Base-by-base conservation (phyloP, 1,140 invertebrate species). In the Ips typographus region DNA sequence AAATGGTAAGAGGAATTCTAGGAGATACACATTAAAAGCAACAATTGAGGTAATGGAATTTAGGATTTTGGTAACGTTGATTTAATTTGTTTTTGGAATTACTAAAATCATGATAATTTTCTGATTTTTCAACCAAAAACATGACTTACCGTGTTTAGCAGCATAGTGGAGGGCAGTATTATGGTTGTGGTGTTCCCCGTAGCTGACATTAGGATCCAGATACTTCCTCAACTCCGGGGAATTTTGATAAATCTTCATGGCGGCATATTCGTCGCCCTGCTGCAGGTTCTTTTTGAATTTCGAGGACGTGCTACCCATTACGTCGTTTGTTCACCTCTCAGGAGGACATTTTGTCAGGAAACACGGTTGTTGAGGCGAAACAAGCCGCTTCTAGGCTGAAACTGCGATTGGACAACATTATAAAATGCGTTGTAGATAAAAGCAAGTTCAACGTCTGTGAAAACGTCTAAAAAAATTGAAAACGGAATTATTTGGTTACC, bases 281-380 rank as follows among this genome's bases (percentile, higher is more conserved):
- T 88, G 87, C n/a, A 90, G 81, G 78, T 89, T 87, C 75, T 89
- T 89, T 71, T 88, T 86, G 75, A 90, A 90, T 78, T 90, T 90
- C 40, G 88, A 89, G 8, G 88, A 88, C 37, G 87, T 82, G 78
- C 87, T 90, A 69, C 89, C 89, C 89, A 90, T 90, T 44, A 22
- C 22, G 22, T 22, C 22, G 22, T 7, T 65, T 7, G 43, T 6
- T 38, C 8, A 49, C 44, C 6, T 8, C 44, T 49, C 44, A 49
- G 44, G 7, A 8, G 52, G 37, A 55, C 64, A 68, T 73, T 52
- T 71, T 77, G 77, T 78, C 77, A 78, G 67, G 77, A 78, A 76
- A 74, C 71, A 22, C 44, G 7, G 44, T 22, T 22, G 22, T 22
- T 22, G 22, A 22, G 22, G 22, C 22, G 22, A 22, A 22, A 22